phyloP scores from a whole-genome alignment of 2,888 invertebrate genomes.

The Microctonus aethiopoides region DNA sequence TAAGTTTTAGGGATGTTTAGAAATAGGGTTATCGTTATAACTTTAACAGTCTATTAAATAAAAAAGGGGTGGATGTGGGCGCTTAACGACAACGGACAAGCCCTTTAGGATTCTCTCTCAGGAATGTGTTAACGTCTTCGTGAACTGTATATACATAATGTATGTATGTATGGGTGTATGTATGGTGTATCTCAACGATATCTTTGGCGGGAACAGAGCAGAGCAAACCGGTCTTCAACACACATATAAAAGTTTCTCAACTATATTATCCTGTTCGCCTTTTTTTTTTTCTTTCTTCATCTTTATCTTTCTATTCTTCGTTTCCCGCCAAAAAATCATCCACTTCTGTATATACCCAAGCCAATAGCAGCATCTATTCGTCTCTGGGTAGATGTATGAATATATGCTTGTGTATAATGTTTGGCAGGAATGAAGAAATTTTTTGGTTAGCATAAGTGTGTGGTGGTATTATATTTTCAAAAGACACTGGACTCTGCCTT shows the following conservation, averaged over 20 bases:
- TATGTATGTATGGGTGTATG: neutral
- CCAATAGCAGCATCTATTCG: no score
- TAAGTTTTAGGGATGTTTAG: no score
- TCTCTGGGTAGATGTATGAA: no score
- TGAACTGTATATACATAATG: slow-evolving; percentile 3
- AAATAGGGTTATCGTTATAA: no score
- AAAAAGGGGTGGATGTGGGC: neutral
- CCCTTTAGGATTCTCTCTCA: neutral
- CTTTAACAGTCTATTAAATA: neutral
- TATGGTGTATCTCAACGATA: slow-evolving; percentile 2
- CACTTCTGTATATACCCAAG: neutral
- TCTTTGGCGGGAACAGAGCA: neutral
- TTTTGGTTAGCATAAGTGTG: neutral
- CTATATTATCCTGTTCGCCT: neutral
- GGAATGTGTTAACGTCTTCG: slow-evolving; percentile 3
- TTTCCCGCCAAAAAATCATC: neutral
- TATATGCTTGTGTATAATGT: neutral
- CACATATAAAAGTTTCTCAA: neutral
- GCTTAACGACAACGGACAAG: neutral
- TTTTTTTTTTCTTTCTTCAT: slow-evolving; percentile 1
- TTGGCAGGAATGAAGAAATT: neutral
- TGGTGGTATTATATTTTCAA: neutral
- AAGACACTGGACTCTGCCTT: slow-evolving; percentile 3
- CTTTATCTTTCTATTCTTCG: neutral
- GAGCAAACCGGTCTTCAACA: neutral